Evolutionary conservation across 2,113 vertebrate species (phyloP).

Genomic region (Tapirus terrestris): DNA sequence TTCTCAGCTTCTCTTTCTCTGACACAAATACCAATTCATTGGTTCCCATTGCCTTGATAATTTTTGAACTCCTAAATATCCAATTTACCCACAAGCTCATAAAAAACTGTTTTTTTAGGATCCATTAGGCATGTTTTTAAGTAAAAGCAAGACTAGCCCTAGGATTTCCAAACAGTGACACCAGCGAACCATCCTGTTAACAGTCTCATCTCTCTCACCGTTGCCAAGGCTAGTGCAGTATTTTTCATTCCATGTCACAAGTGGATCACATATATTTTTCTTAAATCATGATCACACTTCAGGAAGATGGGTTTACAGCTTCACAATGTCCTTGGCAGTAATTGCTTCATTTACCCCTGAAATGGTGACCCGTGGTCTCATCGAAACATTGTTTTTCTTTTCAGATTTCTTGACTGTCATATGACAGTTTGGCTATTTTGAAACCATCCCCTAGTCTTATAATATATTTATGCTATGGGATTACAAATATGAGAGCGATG

Average conservation of each 20-base stretch:
- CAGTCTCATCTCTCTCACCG: background rate
- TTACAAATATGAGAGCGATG: background rate
- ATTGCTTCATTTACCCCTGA: constrained; percentile 47
- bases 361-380: background rate
- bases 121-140: background rate
- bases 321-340: background rate
- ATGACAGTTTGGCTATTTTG: background rate
- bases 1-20: background rate
- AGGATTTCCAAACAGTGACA: background rate
- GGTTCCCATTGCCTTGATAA: background rate
- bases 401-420: background rate
- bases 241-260: constrained; percentile 32
- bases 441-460: constrained; percentile 8
- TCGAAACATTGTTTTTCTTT: background rate
- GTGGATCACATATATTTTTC: background rate
- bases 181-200: background rate
- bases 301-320: background rate
- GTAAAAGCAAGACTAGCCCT: background rate
- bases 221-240: background rate
- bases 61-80: background rate
- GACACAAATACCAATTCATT: background rate
- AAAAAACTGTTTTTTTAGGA: background rate
- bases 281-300: constrained; percentile 11
- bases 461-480: constrained; percentile 24
- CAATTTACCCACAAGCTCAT: background rate